Evolutionary conservation across 2,797 vertebrate species (phyloP), one percentile per base, ranked within the genome.

Genomic region (Centropyge bicolor): DNA sequence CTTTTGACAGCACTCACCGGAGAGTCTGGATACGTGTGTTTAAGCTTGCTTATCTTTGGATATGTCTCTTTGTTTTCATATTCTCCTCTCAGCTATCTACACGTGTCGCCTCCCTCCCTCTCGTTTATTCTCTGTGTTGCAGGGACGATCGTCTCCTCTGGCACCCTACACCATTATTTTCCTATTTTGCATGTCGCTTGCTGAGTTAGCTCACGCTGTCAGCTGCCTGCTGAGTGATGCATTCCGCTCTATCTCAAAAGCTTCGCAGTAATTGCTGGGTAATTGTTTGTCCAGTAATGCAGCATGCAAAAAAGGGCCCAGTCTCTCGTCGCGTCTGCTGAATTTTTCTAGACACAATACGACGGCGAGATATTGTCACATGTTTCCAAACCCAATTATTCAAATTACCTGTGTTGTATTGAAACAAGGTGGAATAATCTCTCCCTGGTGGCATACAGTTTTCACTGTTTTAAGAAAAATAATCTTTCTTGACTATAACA

Each of bases 201-300:
- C 84, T 85, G 89, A 90, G 85, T 76, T 87, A 81, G 86, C 89
- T 68, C 82, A 43, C n/a, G 49, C 85, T 84, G 90, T 88, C 89
- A 78, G 78, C 80, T 35, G 79, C 85, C 81, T 66, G 85, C 88
- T 85, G 89, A 89, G 81, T 83, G 85, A 90, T 80, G 67, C 86
- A 83, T 89, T 84, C 65, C 69, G 51, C 72, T 83, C 76, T 20
- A 77, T 89, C 79, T 78, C 73, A 24, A 78, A 84, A 81, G 71
- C 87, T 62, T 82, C 61, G 6, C 63, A 8, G 78, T 91, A 84
- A 91, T 89, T 79, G 83, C 86, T 36, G 56, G 61, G 75, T 87
- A 86, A 90, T 88, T 88, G 86, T 85, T 87, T 80, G 84, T 87
- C 88, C 88, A 54, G 73, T 71, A 78, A 71, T 79, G 75, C 71